Evolutionary conservation across 2,888 invertebrate genomes (phyloP).

Genomic region (Lasioglossum calceatum): DNA sequence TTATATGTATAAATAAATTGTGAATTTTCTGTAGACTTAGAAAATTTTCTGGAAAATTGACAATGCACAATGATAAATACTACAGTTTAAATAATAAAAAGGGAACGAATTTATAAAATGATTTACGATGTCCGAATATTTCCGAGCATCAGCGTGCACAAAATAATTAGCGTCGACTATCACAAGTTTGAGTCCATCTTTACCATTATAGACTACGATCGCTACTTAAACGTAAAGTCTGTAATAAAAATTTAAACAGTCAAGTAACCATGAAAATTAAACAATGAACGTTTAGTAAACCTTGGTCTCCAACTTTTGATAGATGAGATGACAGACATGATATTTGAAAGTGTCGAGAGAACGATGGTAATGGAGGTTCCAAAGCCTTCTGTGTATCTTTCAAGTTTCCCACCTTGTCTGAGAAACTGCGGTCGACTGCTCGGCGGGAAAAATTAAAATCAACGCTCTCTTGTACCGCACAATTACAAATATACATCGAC

Average conservation of each 20-base stretch:
- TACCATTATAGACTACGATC: background rate
- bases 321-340: background rate
- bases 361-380: background rate
- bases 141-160: constrained; percentile 11
- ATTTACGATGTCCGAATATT: background rate
- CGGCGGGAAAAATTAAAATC: constrained; percentile 20
- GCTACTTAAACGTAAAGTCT: background rate
- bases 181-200: constrained; percentile 30
- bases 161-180: background rate
- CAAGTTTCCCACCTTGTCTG: background rate
- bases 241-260: background rate
- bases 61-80: background rate
- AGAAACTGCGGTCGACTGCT: background rate
- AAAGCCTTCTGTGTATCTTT: background rate
- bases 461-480: constrained; percentile 12
- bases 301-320: constrained; percentile 3
- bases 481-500: constrained; percentile 44
- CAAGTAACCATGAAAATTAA: background rate
- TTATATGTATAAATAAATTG: background rate
- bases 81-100: background rate
- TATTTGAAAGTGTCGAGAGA: background rate
- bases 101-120: background rate
- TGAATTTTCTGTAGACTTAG: background rate
- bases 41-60: background rate
- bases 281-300: background rate